Evolutionary conservation across 2,797 vertebrate species (phyloP).

Genomic region (Rhabdomys pumilio): DNA sequence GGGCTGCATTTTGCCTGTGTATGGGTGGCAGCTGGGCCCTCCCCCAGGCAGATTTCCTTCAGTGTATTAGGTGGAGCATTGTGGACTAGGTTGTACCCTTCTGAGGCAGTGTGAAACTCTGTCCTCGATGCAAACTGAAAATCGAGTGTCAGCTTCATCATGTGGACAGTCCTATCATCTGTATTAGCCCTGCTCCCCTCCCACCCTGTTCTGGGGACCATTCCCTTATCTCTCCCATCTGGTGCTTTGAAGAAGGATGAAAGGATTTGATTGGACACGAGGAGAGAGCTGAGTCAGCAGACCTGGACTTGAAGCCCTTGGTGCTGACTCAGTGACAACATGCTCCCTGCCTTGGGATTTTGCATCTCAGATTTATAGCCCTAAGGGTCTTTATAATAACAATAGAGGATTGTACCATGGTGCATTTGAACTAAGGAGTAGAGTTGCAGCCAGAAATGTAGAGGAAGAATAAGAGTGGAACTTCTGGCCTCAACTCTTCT

Average conservation of each 20-base stretch:
- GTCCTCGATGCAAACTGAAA: background rate
- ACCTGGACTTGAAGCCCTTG: background rate
- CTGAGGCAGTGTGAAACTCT: background rate
- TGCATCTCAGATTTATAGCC: background rate
- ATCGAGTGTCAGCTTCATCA: background rate
- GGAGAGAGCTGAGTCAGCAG: background rate
- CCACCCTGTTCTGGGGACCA: background rate
- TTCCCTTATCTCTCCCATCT: background rate
- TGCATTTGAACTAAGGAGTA: background rate
- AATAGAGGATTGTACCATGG: background rate
- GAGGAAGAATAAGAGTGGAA: background rate
- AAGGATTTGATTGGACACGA: background rate
- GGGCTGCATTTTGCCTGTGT: rapidly evolving
- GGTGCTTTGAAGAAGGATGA: background rate
- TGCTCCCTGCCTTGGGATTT: background rate
- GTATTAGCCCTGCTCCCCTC: background rate
- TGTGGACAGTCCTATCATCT: background rate
- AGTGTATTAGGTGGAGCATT: background rate
- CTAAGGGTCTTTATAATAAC: background rate
- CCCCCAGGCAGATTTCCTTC: background rate
- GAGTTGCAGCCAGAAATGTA: background rate
- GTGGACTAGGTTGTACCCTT: background rate
- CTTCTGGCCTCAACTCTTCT: rapidly evolving
- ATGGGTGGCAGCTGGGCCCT: background rate
- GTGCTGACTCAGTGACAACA: background rate